Conservation (phyloP, 1,140 invertebrate genomes). For the Listronotus oregonensis region DNA sequence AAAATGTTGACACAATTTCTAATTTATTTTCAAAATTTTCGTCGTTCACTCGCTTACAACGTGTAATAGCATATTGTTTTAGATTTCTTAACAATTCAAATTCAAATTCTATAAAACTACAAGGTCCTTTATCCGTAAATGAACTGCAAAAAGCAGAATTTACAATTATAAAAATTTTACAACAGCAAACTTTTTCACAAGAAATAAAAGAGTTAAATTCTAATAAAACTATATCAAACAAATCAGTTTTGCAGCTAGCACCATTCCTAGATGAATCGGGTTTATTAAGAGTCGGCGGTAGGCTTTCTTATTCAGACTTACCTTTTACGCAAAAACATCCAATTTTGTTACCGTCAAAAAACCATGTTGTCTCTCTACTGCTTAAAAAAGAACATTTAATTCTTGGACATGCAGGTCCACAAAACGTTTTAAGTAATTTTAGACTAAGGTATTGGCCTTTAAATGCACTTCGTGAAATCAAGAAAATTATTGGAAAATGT, state of each 20-base stretch:
- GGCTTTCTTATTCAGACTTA: conserved; percentile 45
- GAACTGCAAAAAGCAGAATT: too few relatives aligned
- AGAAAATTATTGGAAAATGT: conserved; percentile 38
- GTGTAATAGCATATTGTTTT: too few relatives aligned
- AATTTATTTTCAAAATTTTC: too few relatives aligned
- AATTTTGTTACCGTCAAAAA: conserved; percentile 44
- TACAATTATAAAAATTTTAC: too few relatives aligned
- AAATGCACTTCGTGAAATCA: conserved; percentile 32
- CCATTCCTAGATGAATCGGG: conserved; percentile 52
- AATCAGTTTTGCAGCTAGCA: background rate
- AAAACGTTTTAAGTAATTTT: background rate
- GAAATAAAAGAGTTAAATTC: too few relatives aligned
- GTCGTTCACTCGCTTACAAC: too few relatives aligned
- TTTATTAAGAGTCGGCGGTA: conserved; percentile 55
- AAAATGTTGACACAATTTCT: too few relatives aligned
- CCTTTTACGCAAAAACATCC: conserved; percentile 40
- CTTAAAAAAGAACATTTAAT: conserved; percentile 36
- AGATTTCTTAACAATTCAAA: too few relatives aligned
- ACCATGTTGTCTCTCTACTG: conserved; percentile 38
- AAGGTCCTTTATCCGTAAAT: too few relatives aligned
- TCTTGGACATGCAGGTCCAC: conserved; percentile 28
- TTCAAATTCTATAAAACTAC: too few relatives aligned
- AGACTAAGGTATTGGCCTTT: conserved; percentile 39
- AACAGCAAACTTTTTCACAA: too few relatives aligned
- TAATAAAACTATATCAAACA: too few relatives aligned